These are phyloP conservation scores for Holothuria scabra DNA, from an alignment of 53 echinoderm and acorn worm species.

Conservation along the genomic window DNA sequence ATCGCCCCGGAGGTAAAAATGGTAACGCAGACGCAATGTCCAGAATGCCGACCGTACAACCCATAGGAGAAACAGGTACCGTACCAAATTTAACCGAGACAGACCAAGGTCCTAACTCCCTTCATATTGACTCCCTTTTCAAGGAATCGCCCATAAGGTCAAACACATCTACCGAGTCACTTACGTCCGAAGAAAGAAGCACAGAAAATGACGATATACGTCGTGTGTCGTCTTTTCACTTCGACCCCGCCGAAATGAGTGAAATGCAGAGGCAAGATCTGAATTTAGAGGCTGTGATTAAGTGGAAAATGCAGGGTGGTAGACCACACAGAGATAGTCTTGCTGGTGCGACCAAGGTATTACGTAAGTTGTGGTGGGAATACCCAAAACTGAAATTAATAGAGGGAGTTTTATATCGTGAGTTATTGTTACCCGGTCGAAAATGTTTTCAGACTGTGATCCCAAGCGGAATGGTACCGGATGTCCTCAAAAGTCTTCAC, in stretches of 20 bases:
- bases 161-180: no score
- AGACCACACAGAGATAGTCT: background rate
- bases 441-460: slow-evolving; percentile 26
- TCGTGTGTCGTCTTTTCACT: background rate
- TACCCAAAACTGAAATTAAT: slow-evolving; percentile 1
- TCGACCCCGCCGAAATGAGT: background rate
- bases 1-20: slow-evolving; percentile 65
- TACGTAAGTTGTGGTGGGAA: slow-evolving; percentile 36
- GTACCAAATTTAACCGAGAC: no score
- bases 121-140: no score
- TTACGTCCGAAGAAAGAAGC: no score
- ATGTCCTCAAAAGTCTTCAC: slow-evolving; percentile 13
- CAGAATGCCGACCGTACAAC: slow-evolving; percentile 12
- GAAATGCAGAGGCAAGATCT: background rate
- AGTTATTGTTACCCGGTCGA: background rate
- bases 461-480: slow-evolving; percentile 19
- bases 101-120: no score
- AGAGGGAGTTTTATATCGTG: background rate
- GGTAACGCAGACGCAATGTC: slow-evolving; percentile 78
- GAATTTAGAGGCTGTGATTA: background rate
- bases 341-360: background rate
- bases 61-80: no score
- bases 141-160: no score
- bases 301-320: background rate
- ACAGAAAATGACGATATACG: background rate